Evolutionary conservation across 1,140 invertebrate species (phyloP).

Genomic region (Pectinophora gossypiella): DNA sequence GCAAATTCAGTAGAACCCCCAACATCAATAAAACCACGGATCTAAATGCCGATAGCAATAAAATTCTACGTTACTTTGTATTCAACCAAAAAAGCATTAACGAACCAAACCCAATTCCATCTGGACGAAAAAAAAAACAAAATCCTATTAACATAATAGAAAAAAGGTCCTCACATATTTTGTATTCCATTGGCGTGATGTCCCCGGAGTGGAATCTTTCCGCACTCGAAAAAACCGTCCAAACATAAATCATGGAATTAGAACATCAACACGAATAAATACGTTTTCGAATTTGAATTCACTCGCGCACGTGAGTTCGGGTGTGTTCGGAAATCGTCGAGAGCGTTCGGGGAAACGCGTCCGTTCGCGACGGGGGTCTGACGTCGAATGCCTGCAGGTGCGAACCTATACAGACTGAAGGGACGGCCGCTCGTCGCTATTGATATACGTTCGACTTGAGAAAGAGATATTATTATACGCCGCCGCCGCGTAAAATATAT

Average conservation of each 20-base stretch:
- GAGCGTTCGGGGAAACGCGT: slow-evolving; percentile 8
- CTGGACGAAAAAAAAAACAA: slow-evolving; percentile 11
- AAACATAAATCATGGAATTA: slow-evolving; percentile 27
- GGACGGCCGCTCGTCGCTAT: background rate
- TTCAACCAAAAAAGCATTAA: slow-evolving; percentile 22
- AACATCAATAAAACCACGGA: background rate
- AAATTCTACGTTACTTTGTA: slow-evolving; percentile 18
- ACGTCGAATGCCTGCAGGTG: slow-evolving; percentile 50
- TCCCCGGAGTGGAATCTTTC: slow-evolving; percentile 12
- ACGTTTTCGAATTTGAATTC: slow-evolving; percentile 10
- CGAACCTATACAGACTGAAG: slow-evolving; percentile 8
- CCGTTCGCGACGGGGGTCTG: slow-evolving; percentile 30
- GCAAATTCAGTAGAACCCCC: background rate
- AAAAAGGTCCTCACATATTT: slow-evolving; percentile 29
- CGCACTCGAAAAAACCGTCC: slow-evolving; percentile 24
- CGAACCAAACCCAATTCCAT: slow-evolving; percentile 17
- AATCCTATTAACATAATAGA: slow-evolving; percentile 24
- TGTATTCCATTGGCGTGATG: slow-evolving; percentile 25
- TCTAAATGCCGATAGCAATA: slow-evolving; percentile 13
- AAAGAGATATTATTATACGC: background rate
- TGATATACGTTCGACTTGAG: background rate
- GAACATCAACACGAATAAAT: slow-evolving; percentile 29
- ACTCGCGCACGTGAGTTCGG: slow-evolving; percentile 16
- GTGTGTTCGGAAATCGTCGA: background rate
- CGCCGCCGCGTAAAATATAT: too few relatives aligned